Conservation (phyloP, 2,797 vertebrate species). For the Parauchenoglanis ngamensis region DNA sequence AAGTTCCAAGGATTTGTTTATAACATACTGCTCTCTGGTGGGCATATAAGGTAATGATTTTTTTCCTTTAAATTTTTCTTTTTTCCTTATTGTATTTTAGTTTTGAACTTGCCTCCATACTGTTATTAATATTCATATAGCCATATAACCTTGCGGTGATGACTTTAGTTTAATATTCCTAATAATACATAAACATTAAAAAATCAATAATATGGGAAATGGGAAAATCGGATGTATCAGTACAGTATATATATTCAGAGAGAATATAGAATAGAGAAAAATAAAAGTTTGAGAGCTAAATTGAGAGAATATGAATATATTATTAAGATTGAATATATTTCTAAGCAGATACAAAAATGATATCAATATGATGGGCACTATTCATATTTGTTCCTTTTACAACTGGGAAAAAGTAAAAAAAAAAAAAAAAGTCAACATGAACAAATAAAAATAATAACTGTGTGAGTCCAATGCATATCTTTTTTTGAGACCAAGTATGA, state of each 20-base stretch:
- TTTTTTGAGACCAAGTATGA: background rate
- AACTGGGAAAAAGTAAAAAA: too few species aligned
- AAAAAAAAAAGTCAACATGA: background rate
- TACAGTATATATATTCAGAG: background rate
- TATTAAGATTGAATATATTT: background rate
- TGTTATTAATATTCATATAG: background rate
- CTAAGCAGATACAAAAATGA: background rate
- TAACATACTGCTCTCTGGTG: slow-evolving; percentile 78
- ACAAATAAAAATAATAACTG: background rate
- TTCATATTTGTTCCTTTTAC: background rate
- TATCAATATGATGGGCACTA: background rate
- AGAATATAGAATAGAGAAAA: background rate
- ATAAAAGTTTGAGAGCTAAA: background rate
- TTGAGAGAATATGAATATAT: background rate
- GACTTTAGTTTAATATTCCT: background rate
- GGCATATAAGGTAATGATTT: slow-evolving; percentile 34
- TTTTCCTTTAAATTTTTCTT: background rate
- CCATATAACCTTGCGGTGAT: background rate
- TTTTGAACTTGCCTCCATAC: background rate
- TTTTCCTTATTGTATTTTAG: background rate
- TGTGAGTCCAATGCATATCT: background rate
- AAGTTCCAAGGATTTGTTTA: slow-evolving; percentile 59
- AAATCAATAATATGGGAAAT: background rate
- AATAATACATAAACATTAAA: background rate
- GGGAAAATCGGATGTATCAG: too few species aligned